A percentile compares a stretch with the other conserved stretches of the same genome.
Evolutionary conservation across 2,888 invertebrate genomes (phyloP).

Genomic region (Octonoba sinensis): DNA sequence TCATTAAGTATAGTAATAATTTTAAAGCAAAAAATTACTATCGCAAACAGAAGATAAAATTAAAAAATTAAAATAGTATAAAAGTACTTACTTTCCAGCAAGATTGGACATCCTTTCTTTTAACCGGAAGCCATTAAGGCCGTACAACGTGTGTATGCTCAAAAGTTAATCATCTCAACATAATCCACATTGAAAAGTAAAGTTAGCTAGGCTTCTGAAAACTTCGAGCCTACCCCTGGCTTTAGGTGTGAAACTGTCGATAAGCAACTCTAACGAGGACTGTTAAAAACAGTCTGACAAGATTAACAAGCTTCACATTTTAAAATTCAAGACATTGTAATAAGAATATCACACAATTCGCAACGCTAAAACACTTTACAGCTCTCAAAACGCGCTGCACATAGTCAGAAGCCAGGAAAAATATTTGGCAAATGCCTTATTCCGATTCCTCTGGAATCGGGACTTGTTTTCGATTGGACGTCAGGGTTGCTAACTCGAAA

Average conservation of each 20-base stretch:
- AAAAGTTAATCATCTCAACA: slow-evolving; percentile 39
- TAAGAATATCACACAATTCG: slow-evolving; percentile 3
- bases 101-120: slow-evolving; percentile 56
- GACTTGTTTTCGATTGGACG: slow-evolving; percentile 53
- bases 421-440: slow-evolving; percentile 9
- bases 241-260: no score
- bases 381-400: background rate
- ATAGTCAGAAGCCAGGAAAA: slow-evolving; percentile 4
- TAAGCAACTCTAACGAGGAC: slow-evolving; percentile 1
- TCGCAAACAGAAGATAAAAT: slow-evolving; percentile 8
- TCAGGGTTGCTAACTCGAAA: slow-evolving; percentile 47
- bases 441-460: slow-evolving; percentile 27
- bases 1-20: no score
- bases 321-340: slow-evolving; percentile 25
- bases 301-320: slow-evolving; percentile 21
- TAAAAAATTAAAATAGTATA: background rate
- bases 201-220: slow-evolving; percentile 23
- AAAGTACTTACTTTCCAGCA: slow-evolving; percentile 51
- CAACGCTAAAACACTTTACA: background rate
- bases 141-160: slow-evolving; percentile 9
- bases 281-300: slow-evolving; percentile 12
- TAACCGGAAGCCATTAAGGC: slow-evolving; percentile 59
- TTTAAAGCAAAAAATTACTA: background rate
- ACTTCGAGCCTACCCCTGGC: slow-evolving; percentile 20
- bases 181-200: slow-evolving; percentile 14